These are phyloP conservation scores for Merodon equestris DNA, from an alignment of 2,888 invertebrate genomes.

Conservation along the genomic window DNA sequence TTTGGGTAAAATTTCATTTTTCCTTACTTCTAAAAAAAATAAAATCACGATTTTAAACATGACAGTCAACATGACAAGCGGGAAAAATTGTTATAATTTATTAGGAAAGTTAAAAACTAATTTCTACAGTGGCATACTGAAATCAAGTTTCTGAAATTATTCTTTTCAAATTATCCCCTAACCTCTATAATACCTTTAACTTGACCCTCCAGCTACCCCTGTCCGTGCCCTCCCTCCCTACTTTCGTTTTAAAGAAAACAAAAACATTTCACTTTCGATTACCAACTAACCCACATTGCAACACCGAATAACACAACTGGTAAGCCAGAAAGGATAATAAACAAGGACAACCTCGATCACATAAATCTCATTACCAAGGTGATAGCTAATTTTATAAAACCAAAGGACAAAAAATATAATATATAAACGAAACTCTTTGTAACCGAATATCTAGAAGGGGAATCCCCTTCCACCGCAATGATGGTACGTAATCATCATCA, in stretches of 20 bases:
- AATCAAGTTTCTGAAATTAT: constrained; percentile 20
- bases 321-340: constrained; percentile 36
- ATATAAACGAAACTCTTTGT: constrained; percentile 47
- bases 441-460: constrained; percentile 45
- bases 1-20: too few relatives aligned
- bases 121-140: constrained; percentile 8
- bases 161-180: constrained; percentile 1
- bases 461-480: constrained; percentile 31
- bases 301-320: constrained; percentile 2
- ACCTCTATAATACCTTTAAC: neutral
- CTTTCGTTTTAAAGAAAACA: neutral
- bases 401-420: too few relatives aligned
- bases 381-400: constrained; percentile 57
- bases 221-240: too few relatives aligned
- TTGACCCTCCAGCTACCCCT: neutral
- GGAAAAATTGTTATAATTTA: constrained; percentile 14
- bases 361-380: constrained; percentile 67
- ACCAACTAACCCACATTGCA: constrained; percentile 38
- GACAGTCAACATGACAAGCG: neutral
- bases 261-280: constrained; percentile 58
- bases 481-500: constrained; percentile 41
- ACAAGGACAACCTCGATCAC: constrained; percentile 53
- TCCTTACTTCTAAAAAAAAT: too few relatives aligned
- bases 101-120: constrained; percentile 3
- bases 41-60: neutral